phyloP scores from a whole-genome alignment of 2,113 vertebrate species.

The Ifrita kowaldi region DNA sequence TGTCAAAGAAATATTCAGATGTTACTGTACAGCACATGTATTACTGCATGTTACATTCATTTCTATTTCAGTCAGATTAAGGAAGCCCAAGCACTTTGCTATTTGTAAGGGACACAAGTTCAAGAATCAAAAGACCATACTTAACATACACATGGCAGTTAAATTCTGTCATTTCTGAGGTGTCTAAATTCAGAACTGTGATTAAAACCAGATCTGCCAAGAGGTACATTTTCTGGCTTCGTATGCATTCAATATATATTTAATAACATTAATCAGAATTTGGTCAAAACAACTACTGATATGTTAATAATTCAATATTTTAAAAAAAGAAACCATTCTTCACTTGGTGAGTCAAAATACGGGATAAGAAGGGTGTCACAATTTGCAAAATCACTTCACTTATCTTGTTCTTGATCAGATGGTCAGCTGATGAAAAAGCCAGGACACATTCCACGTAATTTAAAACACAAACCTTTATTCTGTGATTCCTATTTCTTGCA shows the following conservation, averaged over 20 bases:
- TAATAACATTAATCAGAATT: not conserved
- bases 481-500: not conserved
- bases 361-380: fast-evolving
- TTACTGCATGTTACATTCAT: not conserved
- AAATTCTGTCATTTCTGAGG: not conserved
- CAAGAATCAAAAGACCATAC: not conserved
- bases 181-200: not conserved
- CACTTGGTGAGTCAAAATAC: not conserved
- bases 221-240: not conserved
- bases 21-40: not conserved
- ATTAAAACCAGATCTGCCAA: not conserved
- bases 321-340: fast-evolving
- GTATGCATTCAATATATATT: not conserved
- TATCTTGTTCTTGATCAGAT: not conserved
- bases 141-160: not conserved
- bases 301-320: not conserved
- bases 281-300: not conserved
- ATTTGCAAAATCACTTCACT: not conserved
- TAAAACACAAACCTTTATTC: not conserved
- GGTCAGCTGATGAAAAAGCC: not conserved
- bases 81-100: not conserved
- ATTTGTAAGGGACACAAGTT: not conserved
- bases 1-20: not conserved
- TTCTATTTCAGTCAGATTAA: not conserved
- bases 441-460: not conserved